These are phyloP conservation scores for Potorous gilbertii DNA, from an alignment of 2,797 vertebrate genomes.

Conservation along the genomic window DNA sequence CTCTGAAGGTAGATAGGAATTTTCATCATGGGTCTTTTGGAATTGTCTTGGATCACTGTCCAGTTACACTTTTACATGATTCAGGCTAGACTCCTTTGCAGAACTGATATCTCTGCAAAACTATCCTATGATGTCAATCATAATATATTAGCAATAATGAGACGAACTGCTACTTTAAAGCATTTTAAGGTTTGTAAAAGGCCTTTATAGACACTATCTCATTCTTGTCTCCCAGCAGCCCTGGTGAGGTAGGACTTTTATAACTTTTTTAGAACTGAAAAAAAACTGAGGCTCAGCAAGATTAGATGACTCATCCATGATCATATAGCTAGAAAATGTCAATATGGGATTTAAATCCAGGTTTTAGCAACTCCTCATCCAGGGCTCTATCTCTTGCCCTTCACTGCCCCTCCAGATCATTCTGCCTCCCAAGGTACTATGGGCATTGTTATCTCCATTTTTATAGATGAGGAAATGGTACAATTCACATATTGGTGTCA, in stretches of 20 bases:
- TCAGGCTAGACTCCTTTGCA: too few species aligned
- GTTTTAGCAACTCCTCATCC: not conserved
- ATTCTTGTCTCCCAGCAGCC: not conserved
- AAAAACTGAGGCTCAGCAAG: not conserved
- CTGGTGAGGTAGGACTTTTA: not conserved
- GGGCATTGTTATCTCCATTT: not conserved
- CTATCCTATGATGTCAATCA: too few species aligned
- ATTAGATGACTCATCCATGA: not conserved
- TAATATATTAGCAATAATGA: too few species aligned
- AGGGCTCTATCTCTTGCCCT: not conserved
- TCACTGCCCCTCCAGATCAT: not conserved
- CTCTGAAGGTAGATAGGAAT: too few species aligned
- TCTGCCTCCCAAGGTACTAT: not conserved
- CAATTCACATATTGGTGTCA: not conserved
- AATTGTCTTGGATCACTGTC: too few species aligned
- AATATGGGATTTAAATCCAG: not conserved
- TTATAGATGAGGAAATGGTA: not conserved
- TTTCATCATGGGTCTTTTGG: too few species aligned
- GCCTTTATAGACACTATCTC: not conserved
- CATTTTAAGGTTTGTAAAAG: too few species aligned
- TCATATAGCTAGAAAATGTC: not conserved
- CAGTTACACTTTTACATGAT: too few species aligned
- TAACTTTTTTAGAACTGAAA: not conserved
- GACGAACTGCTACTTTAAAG: too few species aligned
- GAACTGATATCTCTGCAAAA: too few species aligned